Base-by-base conservation (phyloP, 2,113 vertebrate species). In the Thymallus thymallus region DNA sequence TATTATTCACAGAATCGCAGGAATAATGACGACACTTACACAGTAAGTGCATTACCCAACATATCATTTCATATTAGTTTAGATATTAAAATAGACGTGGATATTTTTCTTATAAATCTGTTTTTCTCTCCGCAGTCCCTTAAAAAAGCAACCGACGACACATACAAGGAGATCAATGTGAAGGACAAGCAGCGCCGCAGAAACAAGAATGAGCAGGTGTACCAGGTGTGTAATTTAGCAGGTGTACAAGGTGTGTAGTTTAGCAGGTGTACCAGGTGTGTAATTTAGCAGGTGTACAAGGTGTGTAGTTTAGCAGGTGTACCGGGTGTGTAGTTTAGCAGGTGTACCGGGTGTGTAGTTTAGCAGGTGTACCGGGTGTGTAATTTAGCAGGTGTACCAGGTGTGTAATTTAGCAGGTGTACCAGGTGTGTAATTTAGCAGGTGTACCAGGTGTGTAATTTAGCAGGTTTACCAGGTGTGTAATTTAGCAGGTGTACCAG, bases 401-500 rank as follows among this genome's bases (percentile, higher is more conserved):
- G 92, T 92, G n/a, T n/a, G n/a, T n/a, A n/a, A n/a, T n/a, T n/a
- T n/a, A 93, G 0, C 84, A 85, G 73, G 73, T 93, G 6, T 93
- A 93, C 66, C 88, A 93, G 89, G 92, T 92, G n/a, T n/a, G n/a
- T n/a, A n/a, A n/a, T n/a, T n/a, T n/a, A 93, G 0, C 84, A 85
- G 73, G 73, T 93, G 6, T 93, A 93, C 66, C 88, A 93, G 89
- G 92, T 92, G n/a, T n/a, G n/a, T n/a, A n/a, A n/a, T n/a, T n/a
- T n/a, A 93, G 0, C 84, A 85, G 73, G 73, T 93, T 5, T 93
- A 93, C 66, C 88, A 93, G 89, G 92, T 92, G n/a, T n/a, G n/a
- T n/a, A n/a, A n/a, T n/a, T n/a, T n/a, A 93, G 0, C 84, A 85
- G 73, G 73, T 93, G 6, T 93, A 93, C 66, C 88, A 93, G 89